Conservation (phyloP, 2,888 invertebrate species). For the Drosophila eohydei region DNA sequence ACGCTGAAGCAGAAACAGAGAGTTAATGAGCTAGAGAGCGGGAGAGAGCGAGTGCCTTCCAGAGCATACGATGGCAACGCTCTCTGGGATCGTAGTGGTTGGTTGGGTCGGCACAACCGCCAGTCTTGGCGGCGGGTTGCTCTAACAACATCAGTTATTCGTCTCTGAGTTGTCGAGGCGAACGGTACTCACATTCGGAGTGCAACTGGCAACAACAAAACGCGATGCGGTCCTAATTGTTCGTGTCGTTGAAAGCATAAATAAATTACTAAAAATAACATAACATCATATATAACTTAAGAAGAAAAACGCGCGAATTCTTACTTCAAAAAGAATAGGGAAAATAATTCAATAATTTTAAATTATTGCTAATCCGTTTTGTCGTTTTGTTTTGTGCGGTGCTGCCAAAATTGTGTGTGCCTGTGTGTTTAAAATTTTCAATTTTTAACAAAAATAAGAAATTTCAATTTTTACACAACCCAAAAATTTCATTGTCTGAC, state of each 20-base stretch:
- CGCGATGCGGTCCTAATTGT: conserved; percentile 72
- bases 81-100: conserved; percentile 13
- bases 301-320: conserved; percentile 42
- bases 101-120: conserved; percentile 9
- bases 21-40: conserved; percentile 10
- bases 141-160: conserved; percentile 65
- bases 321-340: conserved; percentile 22
- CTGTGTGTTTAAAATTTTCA: conserved; percentile 29
- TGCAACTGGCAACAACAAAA: conserved; percentile 59
- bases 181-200: conserved; percentile 64
- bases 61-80: conserved; percentile 35
- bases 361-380: conserved; percentile 36
- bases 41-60: conserved; percentile 39
- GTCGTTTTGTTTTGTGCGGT: conserved; percentile 56
- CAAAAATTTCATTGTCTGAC: conserved; percentile 70
- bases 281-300: conserved; percentile 24
- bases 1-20: conserved; percentile 1
- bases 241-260: conserved; percentile 49
- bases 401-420: conserved; percentile 46
- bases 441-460: conserved; percentile 28
- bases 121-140: conserved; percentile 74
- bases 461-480: conserved; percentile 36
- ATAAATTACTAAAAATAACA: conserved; percentile 41
- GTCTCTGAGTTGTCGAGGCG: conserved; percentile 70
- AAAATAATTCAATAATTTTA: conserved; percentile 18